Conservation (phyloP, 2,797 vertebrate genomes). For the Takifugu rubripes region DNA sequence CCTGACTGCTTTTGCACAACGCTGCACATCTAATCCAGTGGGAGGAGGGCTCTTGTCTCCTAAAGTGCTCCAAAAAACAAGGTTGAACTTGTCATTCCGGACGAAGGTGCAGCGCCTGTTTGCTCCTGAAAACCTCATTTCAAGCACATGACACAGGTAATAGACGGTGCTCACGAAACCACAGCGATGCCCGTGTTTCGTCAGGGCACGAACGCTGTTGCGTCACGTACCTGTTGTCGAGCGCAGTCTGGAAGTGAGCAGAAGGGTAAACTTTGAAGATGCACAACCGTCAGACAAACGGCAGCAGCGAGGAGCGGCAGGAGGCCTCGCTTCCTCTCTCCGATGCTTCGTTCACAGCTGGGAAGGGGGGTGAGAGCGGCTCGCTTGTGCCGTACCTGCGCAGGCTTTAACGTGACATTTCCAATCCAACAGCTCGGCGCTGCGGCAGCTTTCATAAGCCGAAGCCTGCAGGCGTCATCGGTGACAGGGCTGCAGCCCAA, state of each 20-base stretch:
- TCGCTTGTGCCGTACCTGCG: conserved; percentile 54
- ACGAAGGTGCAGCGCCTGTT: no score
- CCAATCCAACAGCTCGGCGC: conserved; percentile 54
- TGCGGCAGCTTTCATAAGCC: conserved; percentile 42
- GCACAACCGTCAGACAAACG: conserved; percentile 31
- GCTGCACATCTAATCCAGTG: no score
- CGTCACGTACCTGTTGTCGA: conserved; percentile 8
- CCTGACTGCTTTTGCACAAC: no score
- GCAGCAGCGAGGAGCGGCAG: conserved; percentile 31
- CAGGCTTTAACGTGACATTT: conserved; percentile 56
- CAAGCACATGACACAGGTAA: no score
- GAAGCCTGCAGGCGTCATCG: conserved; percentile 45
- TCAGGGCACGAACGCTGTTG: no score
- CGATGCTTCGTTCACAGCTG: background rate
- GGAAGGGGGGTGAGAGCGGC: conserved; percentile 37
- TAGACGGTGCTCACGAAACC: no score
- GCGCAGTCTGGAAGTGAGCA: conserved; percentile 27
- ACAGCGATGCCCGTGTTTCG: no score
- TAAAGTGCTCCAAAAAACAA: no score
- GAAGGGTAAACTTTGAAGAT: conserved; percentile 40
- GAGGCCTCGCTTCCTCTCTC: conserved; percentile 32
- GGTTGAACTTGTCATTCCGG: no score
- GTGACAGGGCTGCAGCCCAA: conserved; percentile 66
- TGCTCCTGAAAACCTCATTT: no score
- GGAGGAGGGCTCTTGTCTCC: no score